Evolutionary conservation across 2,888 invertebrate species (phyloP), one percentile per base, ranked within the genome.

Genomic region (Lasius platythorax): DNA sequence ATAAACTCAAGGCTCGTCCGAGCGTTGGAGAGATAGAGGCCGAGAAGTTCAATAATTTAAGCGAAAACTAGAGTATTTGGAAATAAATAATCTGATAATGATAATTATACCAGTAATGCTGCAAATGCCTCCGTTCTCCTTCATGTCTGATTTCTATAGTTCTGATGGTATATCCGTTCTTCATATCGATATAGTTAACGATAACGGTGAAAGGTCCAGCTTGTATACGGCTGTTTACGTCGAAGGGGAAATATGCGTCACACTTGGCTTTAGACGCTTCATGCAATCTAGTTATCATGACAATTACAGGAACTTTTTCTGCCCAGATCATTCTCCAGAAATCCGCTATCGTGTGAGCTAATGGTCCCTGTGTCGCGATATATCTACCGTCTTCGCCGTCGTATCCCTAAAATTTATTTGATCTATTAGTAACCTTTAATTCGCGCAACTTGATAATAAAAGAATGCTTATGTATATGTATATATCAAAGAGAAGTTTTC

Each of bases 321-420:
- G 95, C 92, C 96, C 96, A 96, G 9, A 98, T 96, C 98, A 99
- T 98, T 53, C 96, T 96, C 99, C 99, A 99, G 95, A 99, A 98
- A 94, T 99, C 99, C 90, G 96, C 97, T 76, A 98, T 97, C 0
- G 99, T 99, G 95, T 98, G 98, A 37, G 97, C 96, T 93, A 99
- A 96, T 0, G 99, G 99, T 11, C 99, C 99, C 95, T 99, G 99
- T 0, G 99, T 98, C 18, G 98, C 99, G 84, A 99, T 98, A 95
- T 98, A 99, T 67, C 97, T 97, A 92, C 97, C 97, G 85, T 97
- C 97, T 85, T 98, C 97, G 91, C 98, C 98, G 94, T 98, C 98
- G 92, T 98, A 98, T 85, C 99, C 99, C 98, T 98, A 28, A n/a
- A 72, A 53, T 81, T 67, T 43, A 33, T 66, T 18, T 28, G 2